Evolutionary conservation across 2,113 vertebrate species (phyloP).

Genomic region (Lampris incognitus): DNA sequence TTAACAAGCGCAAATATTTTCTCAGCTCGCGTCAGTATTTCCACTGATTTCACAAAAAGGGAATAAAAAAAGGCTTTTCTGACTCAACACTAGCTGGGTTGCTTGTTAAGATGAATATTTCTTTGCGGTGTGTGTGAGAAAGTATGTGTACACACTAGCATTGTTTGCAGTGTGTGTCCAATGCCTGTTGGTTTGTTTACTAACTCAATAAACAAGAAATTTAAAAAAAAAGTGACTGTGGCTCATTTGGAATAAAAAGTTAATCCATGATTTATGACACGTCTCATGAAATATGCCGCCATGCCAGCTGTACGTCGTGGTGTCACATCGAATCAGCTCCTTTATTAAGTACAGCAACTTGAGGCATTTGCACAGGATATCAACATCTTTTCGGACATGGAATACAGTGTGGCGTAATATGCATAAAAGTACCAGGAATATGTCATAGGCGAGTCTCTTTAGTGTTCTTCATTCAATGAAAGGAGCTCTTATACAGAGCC

Average conservation of each 20-base stretch:
- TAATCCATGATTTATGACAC: neutral
- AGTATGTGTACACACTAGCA: conserved; percentile 39
- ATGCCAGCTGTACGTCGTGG: conserved; percentile 33
- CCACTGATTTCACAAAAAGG: too few relatives aligned
- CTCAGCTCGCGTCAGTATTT: too few relatives aligned
- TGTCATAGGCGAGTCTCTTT: conserved; percentile 82
- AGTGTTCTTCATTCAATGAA: conserved; percentile 85
- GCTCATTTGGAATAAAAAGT: conserved; percentile 4
- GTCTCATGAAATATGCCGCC: neutral
- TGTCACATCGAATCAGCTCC: conserved; percentile 86
- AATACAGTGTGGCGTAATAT: conserved; percentile 85
- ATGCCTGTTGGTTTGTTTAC: conserved; percentile 53
- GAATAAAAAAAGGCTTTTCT: too few relatives aligned
- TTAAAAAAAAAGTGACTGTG: neutral
- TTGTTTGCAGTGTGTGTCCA: conserved; percentile 44
- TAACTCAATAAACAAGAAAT: conserved; percentile 67
- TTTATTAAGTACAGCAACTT: conserved; percentile 91
- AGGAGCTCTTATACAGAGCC: conserved; percentile 78
- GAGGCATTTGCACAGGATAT: conserved; percentile 87
- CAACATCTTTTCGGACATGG: conserved; percentile 81
- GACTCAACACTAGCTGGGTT: too few relatives aligned
- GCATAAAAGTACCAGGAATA: conserved; percentile 88
- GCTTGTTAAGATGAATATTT: too few relatives aligned
- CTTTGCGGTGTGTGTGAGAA: conserved; percentile 1
- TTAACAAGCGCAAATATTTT: too few relatives aligned